A percentile compares a stretch with the other conserved stretches of the same genome.
phyloP scores from a whole-genome alignment of 2,888 invertebrate genomes.

The Deilephila porcellus region DNA sequence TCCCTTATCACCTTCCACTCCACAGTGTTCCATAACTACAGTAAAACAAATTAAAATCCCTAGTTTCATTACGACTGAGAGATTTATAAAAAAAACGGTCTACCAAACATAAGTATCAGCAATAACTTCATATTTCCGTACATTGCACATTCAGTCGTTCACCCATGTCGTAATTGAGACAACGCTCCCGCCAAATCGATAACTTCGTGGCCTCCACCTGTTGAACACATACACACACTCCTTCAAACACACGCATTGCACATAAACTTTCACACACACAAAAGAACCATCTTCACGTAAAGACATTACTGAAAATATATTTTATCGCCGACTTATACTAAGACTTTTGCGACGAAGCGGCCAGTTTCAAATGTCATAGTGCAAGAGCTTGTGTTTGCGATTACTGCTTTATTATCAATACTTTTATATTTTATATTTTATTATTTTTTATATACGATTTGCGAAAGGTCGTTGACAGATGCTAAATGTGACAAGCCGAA shows the following conservation, averaged over 20 bases:
- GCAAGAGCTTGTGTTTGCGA: background rate
- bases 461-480: no score
- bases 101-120: no score
- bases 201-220: constrained; percentile 52
- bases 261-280: background rate
- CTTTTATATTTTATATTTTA: background rate
- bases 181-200: constrained; percentile 52
- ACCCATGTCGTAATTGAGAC: constrained; percentile 17
- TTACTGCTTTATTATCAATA: background rate
- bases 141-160: background rate
- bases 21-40: no score
- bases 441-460: no score
- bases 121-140: background rate
- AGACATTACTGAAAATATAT: constrained; percentile 19
- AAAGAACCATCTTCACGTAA: background rate
- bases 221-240: constrained; percentile 40
- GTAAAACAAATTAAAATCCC: no score
- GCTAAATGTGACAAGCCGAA: no score
- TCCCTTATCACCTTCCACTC: no score
- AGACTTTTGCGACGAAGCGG: background rate
- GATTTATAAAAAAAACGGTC: no score
- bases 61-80: no score
- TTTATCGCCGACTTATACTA: constrained; percentile 1
- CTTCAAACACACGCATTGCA: constrained; percentile 5
- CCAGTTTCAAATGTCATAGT: background rate